Evolutionary conservation across 2,797 vertebrate genomes (phyloP), one percentile per base, ranked within the genome.

Genomic region (Paedocypris micromegethes): DNA sequence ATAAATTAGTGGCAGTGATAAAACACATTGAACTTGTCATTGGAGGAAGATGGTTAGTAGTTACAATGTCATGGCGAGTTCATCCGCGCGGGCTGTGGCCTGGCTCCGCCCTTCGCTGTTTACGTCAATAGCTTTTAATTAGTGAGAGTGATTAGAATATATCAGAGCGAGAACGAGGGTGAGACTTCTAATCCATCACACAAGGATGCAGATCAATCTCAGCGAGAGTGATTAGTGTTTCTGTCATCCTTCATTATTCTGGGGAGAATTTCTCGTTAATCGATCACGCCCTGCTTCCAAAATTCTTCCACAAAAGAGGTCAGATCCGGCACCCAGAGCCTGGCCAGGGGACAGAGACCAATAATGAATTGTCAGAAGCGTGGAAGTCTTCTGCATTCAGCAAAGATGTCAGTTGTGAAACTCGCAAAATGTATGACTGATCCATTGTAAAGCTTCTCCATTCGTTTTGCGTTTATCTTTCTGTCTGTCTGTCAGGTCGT

Each of bases 241-340:
- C 87, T 90, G 90, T 88, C 88, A 73, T 79, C 84, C 84, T 89
- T 85, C 88, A 92, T 93, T 91, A 92, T 88, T 83, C 87, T 85
- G 85, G 86, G 90, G 90, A 90, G 90, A 91, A 91, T 88, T 92
- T 87, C 91, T 86, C 83, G 91, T 91, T 90, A 88, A 86, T 84
- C 79, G 62, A 72, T 78, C 74, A 75, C 66, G 68, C 78, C 81
- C 72, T 82, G 23, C 23, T 72, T 82, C 74, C 56, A 73, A 56
- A 81, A 77, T 78, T 66, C 72, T 9, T 81, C 77, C 50, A 58
- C 67, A 53, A 70, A 58, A 58, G 66, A 61, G 68, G 63, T 73
- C 66, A 58, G 55, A 64, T 71, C 70, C 74, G 43, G 48, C 9
- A 6, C 61, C 51, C 45, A 48, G 53, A 5, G 23, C 43, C 56